Conservation (phyloP, 2,888 invertebrate genomes). For the Acanthosoma haemorrhoidale region DNA sequence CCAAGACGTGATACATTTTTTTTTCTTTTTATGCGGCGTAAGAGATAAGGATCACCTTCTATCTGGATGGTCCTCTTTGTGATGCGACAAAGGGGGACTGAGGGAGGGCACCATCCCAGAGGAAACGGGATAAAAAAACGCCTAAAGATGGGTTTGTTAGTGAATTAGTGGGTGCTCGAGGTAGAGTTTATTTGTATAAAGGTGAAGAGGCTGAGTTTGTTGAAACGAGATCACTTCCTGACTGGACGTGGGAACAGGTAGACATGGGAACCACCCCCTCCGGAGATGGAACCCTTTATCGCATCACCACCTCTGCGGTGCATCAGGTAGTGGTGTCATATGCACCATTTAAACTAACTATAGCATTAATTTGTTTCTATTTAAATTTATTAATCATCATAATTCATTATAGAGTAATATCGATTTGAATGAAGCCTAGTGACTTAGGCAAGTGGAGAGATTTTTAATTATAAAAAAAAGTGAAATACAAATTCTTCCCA, state of each 20-base stretch:
- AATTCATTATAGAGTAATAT: too few species aligned
- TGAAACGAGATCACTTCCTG: conserved; percentile 24
- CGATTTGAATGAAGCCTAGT: too few species aligned
- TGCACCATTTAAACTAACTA: too few species aligned
- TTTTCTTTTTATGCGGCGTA: conserved; percentile 1
- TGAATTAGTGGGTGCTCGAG: conserved; percentile 14
- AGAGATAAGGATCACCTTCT: conserved; percentile 14
- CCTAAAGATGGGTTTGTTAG: conserved; percentile 7
- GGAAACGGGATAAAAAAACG: background rate
- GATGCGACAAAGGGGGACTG: conserved; percentile 3
- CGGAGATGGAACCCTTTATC: background rate
- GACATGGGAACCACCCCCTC: background rate
- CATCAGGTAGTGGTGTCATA: too few species aligned
- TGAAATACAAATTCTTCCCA: too few species aligned
- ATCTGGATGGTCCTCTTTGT: conserved; percentile 12
- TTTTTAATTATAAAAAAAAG: too few species aligned
- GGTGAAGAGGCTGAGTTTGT: too few species aligned
- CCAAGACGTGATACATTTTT: conserved; percentile 9
- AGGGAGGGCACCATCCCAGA: conserved; percentile 5
- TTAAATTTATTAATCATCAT: too few species aligned
- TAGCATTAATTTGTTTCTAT: too few species aligned
- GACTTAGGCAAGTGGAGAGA: too few species aligned
- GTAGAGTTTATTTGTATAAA: conserved; percentile 7
- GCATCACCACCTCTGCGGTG: background rate
- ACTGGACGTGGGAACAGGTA: conserved; percentile 17